phyloP scores from a whole-genome alignment of 1,140 invertebrate species.

The Drosophila arizonae region DNA sequence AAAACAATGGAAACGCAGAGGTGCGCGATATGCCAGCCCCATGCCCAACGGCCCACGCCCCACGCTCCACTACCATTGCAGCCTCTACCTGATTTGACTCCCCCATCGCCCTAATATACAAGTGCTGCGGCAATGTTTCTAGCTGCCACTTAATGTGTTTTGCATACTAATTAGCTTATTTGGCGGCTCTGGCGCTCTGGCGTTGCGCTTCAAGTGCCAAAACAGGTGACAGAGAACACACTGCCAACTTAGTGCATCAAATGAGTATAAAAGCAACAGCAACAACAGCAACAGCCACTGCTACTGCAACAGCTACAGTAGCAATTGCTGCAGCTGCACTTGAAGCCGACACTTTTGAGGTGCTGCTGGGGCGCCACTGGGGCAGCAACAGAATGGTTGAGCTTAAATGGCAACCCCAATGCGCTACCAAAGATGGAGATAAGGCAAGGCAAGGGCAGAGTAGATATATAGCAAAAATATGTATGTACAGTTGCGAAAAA shows the following conservation, averaged over 20 bases:
- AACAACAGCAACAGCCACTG: slow-evolving; percentile 22
- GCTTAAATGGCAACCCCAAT: slow-evolving; percentile 4
- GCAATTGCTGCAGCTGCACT: slow-evolving; percentile 53
- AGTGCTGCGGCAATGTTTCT: slow-evolving; percentile 66
- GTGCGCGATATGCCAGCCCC: neutral
- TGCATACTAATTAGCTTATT: slow-evolving; percentile 80
- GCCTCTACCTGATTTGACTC: slow-evolving; percentile 3
- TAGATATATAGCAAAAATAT: neutral
- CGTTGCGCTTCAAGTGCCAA: slow-evolving; percentile 59
- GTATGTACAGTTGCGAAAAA: neutral
- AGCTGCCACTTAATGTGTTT: slow-evolving; percentile 75
- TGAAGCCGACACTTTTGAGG: slow-evolving; percentile 64
- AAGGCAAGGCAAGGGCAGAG: neutral
- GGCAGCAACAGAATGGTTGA: slow-evolving; percentile 9
- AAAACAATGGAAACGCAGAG: slow-evolving; percentile 48
- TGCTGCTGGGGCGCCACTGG: slow-evolving; percentile 23
- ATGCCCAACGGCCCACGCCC: neutral
- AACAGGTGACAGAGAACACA: slow-evolving; percentile 66
- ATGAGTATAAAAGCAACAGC: slow-evolving; percentile 33
- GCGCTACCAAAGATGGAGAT: slow-evolving; percentile 1
- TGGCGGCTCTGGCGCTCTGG: slow-evolving; percentile 55
- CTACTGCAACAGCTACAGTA: slow-evolving; percentile 24
- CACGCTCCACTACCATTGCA: neutral
- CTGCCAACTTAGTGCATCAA: slow-evolving; percentile 54
- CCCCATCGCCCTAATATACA: slow-evolving; percentile 8